A percentile compares a stretch with the other conserved stretches of the same genome.
These are phyloP conservation scores for Aphyosemion australe DNA, from an alignment of 2,113 vertebrate species.

Conservation along the genomic window DNA sequence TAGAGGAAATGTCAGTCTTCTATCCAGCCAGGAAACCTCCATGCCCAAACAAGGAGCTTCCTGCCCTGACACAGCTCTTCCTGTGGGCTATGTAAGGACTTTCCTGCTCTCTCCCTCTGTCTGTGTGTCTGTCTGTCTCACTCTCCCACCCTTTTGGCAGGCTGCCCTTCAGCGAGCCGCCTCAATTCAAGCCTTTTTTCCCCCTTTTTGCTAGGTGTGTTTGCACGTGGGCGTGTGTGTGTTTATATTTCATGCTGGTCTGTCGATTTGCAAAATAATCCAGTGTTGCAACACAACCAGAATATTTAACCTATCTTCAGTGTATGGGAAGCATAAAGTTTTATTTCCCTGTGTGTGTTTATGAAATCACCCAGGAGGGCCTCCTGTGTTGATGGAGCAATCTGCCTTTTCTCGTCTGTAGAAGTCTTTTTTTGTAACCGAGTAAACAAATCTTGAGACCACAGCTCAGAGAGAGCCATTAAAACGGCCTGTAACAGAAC, in stretches of 20 bases:
- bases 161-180: conserved; percentile 77
- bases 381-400: conserved; percentile 30
- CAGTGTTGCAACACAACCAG: conserved; percentile 22
- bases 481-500: no score
- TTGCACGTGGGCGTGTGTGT: conserved; percentile 24
- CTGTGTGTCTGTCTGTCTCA: conserved; percentile 17
- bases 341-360: background rate
- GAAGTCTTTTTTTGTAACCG: conserved; percentile 11
- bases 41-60: conserved; percentile 84
- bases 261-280: conserved; percentile 22
- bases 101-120: conserved; percentile 75
- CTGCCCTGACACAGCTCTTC: conserved; percentile 81
- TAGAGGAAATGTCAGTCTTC: conserved; percentile 81
- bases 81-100: conserved; percentile 84
- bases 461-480: conserved; percentile 22
- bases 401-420: conserved; percentile 4
- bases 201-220: conserved; percentile 39
- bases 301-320: conserved; percentile 22
- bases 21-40: conserved; percentile 78
- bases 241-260: conserved; percentile 23
- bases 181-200: conserved; percentile 68
- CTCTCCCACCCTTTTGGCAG: conserved; percentile 74
- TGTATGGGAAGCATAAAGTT: background rate
- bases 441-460: conserved; percentile 8
- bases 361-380: conserved; percentile 5